Conservation (phyloP, 2,888 invertebrate species). For the Eudasyphora cyanicolor region DNA sequence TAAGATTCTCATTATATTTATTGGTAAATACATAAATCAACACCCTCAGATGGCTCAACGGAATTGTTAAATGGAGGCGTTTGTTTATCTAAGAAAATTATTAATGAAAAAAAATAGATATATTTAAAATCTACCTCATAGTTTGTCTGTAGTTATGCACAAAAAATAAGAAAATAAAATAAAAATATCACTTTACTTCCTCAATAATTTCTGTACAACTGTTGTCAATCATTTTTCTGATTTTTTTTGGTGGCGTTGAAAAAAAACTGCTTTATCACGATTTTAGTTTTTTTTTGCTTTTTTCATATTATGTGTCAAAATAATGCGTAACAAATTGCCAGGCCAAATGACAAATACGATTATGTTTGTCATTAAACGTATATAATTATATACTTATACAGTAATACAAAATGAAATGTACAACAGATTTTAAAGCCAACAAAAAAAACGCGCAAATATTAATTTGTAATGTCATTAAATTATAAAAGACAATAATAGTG, state of each 20-base stretch:
- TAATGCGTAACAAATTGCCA: conserved; percentile 7
- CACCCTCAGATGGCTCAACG: neutral
- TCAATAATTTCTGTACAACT: neutral
- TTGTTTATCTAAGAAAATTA: neutral
- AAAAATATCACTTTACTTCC: neutral
- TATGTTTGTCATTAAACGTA: neutral
- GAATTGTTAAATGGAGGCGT: neutral
- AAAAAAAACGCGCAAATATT: too few relatives aligned
- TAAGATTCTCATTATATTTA: neutral
- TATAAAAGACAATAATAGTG: neutral
- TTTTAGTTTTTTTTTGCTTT: neutral
- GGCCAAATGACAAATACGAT: neutral
- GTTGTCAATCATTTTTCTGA: neutral
- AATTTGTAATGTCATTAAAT: neutral
- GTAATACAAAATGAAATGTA: neutral
- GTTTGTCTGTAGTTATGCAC: neutral
- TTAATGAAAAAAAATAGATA: neutral
- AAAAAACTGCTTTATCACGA: neutral
- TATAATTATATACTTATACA: neutral
- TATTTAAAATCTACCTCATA: neutral
- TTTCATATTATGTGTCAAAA: neutral
- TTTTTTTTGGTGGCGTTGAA: neutral
- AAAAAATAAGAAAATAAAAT: neutral
- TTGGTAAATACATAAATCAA: neutral
- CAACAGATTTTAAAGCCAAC: neutral